Percentiles rank a stretch among this genome's conserved stretches.
Evolutionary conservation across 2,888 invertebrate genomes (phyloP).

Genomic region (Noctua fimbriata): DNA sequence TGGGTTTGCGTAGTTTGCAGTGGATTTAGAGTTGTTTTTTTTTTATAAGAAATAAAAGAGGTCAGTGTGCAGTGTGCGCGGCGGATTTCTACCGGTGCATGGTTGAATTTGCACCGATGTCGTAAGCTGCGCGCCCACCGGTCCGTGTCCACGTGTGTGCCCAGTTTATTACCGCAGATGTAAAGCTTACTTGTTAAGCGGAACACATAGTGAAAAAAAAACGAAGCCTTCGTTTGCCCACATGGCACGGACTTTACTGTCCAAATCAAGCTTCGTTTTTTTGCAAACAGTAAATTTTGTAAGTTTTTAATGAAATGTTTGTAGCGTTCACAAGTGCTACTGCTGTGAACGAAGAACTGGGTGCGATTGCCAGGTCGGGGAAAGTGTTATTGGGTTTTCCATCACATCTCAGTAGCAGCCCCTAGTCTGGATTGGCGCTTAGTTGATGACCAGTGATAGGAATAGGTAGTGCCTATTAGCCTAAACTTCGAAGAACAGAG

Average conservation of each 20-base stretch:
- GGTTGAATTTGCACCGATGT: slow-evolving; percentile 76
- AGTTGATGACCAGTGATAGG: background rate
- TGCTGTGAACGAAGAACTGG: background rate
- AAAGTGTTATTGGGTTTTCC: background rate
- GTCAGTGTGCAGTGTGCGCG: slow-evolving; percentile 40
- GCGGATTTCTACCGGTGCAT: slow-evolving; percentile 60
- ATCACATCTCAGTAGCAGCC: background rate
- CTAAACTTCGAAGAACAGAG: too few species aligned
- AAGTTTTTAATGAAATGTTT: background rate
- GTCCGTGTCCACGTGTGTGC: slow-evolving; percentile 64
- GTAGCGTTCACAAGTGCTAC: background rate
- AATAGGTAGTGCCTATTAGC: too few species aligned
- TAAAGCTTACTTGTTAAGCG: slow-evolving; percentile 71
- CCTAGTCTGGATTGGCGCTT: background rate
- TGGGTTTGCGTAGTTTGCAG: slow-evolving; percentile 11
- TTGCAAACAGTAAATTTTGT: slow-evolving; percentile 2
- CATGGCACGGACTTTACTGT: slow-evolving; percentile 35
- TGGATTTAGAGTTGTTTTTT: slow-evolving; percentile 16
- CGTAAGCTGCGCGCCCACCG: slow-evolving; percentile 64
- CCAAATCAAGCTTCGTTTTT: slow-evolving; percentile 37
- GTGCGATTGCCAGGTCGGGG: background rate
- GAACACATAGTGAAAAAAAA: slow-evolving; percentile 58
- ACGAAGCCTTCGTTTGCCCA: slow-evolving; percentile 57
- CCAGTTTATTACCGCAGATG: slow-evolving; percentile 73
- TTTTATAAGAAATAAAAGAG: slow-evolving; percentile 51